Conservation (phyloP, 2,113 vertebrate genomes). For the Montifringilla adamsi region DNA sequence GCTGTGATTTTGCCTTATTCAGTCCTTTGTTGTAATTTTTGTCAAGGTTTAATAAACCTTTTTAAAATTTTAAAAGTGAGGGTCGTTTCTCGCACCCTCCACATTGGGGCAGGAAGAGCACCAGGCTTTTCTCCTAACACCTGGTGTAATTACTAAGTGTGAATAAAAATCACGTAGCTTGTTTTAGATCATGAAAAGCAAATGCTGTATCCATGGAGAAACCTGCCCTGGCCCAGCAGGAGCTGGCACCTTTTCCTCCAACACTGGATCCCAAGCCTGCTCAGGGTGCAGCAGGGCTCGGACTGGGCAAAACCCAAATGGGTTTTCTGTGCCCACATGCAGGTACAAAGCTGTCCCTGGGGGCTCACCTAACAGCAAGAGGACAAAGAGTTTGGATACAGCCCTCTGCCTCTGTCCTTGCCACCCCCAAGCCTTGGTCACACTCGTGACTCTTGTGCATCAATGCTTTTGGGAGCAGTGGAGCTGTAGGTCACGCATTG, state of each 20-base stretch:
- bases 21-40: not conserved
- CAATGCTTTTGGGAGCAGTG: not conserved
- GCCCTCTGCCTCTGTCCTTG: not conserved
- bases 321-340: not conserved
- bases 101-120: not conserved
- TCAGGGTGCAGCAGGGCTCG: not conserved
- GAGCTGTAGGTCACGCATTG: rapidly evolving
- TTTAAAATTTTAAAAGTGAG: not conserved
- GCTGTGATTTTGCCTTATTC: not conserved
- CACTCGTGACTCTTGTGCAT: rapidly evolving
- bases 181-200: not conserved
- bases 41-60: too few relatives aligned
- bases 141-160: not conserved
- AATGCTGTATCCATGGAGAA: not conserved
- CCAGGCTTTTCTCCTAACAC: too few relatives aligned
- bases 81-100: not conserved
- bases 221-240: not conserved
- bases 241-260: not conserved
- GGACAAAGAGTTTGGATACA: not conserved
- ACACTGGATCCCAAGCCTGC: rapidly evolving
- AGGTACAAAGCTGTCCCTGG: not conserved
- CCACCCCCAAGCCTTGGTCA: not conserved
- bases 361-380: not conserved
- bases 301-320: not conserved
- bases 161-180: not conserved